Evolutionary conservation across 1,140 invertebrate species (phyloP), one percentile per base, ranked within the genome.

Genomic region (Charaxes varanes): DNA sequence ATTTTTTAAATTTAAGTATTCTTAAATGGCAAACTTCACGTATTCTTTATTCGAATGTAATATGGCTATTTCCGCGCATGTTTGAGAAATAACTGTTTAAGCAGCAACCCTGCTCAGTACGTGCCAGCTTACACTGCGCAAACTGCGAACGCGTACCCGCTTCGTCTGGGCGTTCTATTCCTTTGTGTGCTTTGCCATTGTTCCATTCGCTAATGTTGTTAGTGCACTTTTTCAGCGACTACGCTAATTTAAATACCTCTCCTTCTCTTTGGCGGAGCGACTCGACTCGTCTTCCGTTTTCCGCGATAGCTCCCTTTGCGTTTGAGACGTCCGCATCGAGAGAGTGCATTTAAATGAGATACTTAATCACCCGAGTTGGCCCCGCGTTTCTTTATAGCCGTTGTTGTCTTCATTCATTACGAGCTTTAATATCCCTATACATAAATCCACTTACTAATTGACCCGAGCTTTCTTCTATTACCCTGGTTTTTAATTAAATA

Each of bases 301-400:
- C 79, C 76, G 65, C 67, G 71, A 53, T 56, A 63, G 53, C 53
- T 74, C 71, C 76, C 64, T 83, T 80, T 74, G 64, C 74, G 70
- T 83, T 80, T 66, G 68, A 77, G 70, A 70, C 65, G 66, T 66
- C 66, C 65, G 65, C 63, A 66, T 77, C 55, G 70, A 62, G 69
- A 74, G 73, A 83, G 72, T 83, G 74, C 76, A 83, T 83, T 80
- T 83, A 83, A 83, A 83, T 83, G 72, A 83, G 74, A 83, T 76
- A 83, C 73, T 83, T 80, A 83, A 83, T 83, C 79, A 83, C 66
- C 64, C 68, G 64, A 69, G 61, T 73, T 77, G 63, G 67, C 65
- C 73, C 64, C 59, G 53, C 62, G 60, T 71, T n/a, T 79, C 69
- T 74, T 77, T 70, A 74, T 62, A 73, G 70, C 66, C 61, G 70